Evolutionary conservation across 1,140 invertebrate genomes (phyloP), one percentile per base, ranked within the genome.

Genomic region (Caligus rogercresseyi): DNA sequence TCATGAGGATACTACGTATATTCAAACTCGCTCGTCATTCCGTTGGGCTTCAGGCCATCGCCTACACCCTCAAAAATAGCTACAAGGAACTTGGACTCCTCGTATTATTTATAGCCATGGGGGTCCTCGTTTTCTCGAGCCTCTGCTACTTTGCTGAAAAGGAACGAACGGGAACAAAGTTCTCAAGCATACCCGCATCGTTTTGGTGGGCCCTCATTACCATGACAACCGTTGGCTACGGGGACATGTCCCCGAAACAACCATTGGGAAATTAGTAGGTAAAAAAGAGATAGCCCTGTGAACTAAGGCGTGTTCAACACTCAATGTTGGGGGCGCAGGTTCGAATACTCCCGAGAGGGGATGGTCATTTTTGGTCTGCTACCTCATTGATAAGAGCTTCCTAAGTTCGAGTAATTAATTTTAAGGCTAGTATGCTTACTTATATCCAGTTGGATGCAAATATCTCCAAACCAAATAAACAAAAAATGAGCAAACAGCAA

Each of bases 1-100:
- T 99, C 72, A 97, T 98, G 89, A 81, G 95, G 74, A 98, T 99
- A 73, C 79, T 98, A 69, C 82, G 95, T 74, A 97, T 99, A 73
- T 81, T 98, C 71, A 99, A 98, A 80, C 79, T 99, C 71, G 95
- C 95, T 65, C 83, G 96, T 69, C 95, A 98, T 76, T 97, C 91
- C 63, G 98, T 93, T 70, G 96, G 96, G 67, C 80, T 99, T 67
- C 93, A 98, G 76, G 92, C 88, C 71, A 81, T 99, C 72, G 95
- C 95, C 67, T 97, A 98, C 78, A 98, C 96, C 54, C 80, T 98
- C 72, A 83, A 90, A 71, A 95, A 97, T 78, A 96, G 91, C 68
- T 98, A 98, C 79, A 97, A 66, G 24, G 65, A 67, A 52, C 61
- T 64, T 7, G 63, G 23, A 24, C 52, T 64, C 7, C 21, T 64